Evolutionary conservation across 1,140 invertebrate species (phyloP).

Genomic region (Cydia fagiglandana): DNA sequence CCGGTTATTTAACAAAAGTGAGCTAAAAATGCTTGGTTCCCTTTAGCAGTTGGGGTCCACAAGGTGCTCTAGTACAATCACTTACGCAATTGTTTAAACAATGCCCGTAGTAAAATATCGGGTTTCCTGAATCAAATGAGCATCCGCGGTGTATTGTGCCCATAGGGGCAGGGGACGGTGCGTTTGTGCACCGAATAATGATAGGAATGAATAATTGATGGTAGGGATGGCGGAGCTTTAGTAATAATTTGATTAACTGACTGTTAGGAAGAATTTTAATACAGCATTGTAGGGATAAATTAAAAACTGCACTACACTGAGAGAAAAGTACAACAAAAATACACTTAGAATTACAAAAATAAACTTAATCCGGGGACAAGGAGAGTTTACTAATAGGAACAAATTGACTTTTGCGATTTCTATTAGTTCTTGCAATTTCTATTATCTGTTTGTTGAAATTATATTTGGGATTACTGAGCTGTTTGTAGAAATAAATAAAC

Average conservation of each 20-base stretch:
- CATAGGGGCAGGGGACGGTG: background rate
- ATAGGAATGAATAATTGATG: background rate
- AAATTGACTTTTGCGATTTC: too few relatives aligned
- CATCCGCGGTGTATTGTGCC: slow-evolving; percentile 22
- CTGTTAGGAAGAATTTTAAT: background rate
- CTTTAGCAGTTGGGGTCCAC: background rate
- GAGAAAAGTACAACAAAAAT: too few relatives aligned
- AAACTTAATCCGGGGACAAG: too few relatives aligned
- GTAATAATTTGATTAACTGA: background rate
- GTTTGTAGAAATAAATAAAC: too few relatives aligned
- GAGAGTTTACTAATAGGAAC: too few relatives aligned
- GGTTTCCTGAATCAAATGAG: slow-evolving; percentile 33
- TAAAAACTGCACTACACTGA: background rate
- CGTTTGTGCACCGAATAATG: slow-evolving; percentile 22
- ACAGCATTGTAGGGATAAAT: background rate
- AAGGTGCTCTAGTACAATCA: slow-evolving; percentile 35
- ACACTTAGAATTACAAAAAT: too few relatives aligned
- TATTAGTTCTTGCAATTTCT: too few relatives aligned
- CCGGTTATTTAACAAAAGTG: background rate
- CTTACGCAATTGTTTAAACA: slow-evolving; percentile 37
- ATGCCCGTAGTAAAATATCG: slow-evolving; percentile 34
- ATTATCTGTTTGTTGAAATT: too few relatives aligned
- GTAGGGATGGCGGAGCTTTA: slow-evolving; percentile 1
- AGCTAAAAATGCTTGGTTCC: slow-evolving; percentile 13
- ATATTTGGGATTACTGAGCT: too few relatives aligned